These are phyloP conservation scores for Anableps anableps DNA, from an alignment of 2,797 vertebrate species.

Conservation along the genomic window DNA sequence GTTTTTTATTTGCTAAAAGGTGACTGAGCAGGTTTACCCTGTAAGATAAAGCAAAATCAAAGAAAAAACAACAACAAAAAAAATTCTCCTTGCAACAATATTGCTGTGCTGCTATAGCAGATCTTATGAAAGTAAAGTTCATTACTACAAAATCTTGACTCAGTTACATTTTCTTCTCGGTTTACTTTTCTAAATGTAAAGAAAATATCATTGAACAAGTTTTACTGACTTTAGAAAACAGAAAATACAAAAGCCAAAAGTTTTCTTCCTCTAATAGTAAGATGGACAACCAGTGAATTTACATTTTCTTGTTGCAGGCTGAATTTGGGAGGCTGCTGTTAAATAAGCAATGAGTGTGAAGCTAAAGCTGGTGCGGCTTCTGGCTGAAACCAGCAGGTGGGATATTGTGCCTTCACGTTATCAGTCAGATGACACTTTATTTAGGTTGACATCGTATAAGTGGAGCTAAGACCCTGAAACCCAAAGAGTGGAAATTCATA, in stretches of 20 bases:
- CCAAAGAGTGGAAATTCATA: conserved; percentile 76
- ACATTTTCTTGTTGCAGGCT: conserved; percentile 12
- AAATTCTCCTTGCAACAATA: background rate
- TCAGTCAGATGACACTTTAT: conserved; percentile 86
- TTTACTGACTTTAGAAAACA: background rate
- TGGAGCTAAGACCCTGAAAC: conserved; percentile 69
- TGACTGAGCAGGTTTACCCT: background rate
- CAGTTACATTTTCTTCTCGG: background rate
- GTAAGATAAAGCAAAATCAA: too few species aligned
- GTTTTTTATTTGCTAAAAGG: background rate
- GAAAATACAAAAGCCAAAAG: background rate
- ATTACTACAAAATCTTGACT: background rate
- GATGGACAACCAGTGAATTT: background rate
- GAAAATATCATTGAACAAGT: background rate
- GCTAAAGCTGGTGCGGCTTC: conserved; percentile 45
- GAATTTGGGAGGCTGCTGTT: conserved; percentile 17
- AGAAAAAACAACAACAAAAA: background rate
- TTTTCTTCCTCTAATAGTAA: conserved; percentile 19
- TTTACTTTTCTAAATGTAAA: background rate
- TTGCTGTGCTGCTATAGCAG: background rate
- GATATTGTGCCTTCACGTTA: conserved; percentile 78
- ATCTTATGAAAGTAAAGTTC: background rate
- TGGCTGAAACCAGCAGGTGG: conserved; percentile 78
- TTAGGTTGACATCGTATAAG: conserved; percentile 80
- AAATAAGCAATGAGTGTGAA: conserved; percentile 29